These are phyloP conservation scores for Callimorpha dominula DNA, from an alignment of 2,888 invertebrate species.

Conservation along the genomic window DNA sequence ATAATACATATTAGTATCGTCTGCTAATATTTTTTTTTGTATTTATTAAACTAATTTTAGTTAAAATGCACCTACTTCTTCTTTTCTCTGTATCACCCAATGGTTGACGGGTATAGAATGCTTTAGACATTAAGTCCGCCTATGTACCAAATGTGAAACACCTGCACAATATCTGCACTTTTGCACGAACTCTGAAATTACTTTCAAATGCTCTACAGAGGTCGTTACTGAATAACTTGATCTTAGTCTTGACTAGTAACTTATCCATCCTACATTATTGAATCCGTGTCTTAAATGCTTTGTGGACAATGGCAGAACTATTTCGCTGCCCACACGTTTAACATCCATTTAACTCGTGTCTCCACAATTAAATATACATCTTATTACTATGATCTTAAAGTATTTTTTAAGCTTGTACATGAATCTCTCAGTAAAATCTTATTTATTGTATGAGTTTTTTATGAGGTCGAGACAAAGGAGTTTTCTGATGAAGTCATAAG, in stretches of 20 bases:
- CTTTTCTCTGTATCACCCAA: too few relatives aligned
- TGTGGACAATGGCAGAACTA: slow-evolving; percentile 59
- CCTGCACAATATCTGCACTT: too few relatives aligned
- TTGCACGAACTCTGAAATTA: too few relatives aligned
- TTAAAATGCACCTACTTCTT: too few relatives aligned
- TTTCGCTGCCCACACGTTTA: slow-evolving; percentile 55
- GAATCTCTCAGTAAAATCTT: slow-evolving; percentile 24
- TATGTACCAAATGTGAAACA: neutral
- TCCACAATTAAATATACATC: slow-evolving; percentile 15
- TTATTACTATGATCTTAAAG: rapidly evolving
- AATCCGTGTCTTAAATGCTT: slow-evolving; percentile 47
- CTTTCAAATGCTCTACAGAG: neutral
- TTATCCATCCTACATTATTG: slow-evolving; percentile 32
- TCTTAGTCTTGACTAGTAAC: neutral
- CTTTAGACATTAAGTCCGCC: too few relatives aligned
- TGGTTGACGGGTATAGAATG: too few relatives aligned
- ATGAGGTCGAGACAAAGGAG: slow-evolving; percentile 24
- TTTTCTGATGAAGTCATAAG: slow-evolving; percentile 25
- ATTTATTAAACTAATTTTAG: too few relatives aligned
- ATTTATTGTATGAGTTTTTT: slow-evolving; percentile 26
- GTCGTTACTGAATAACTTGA: neutral
- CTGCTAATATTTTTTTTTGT: neutral
- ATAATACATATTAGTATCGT: too few relatives aligned
- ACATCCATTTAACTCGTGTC: slow-evolving; percentile 16
- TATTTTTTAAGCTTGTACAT: neutral